These are phyloP conservation scores for Nomada flava DNA, from an alignment of 2,888 invertebrate genomes.

Conservation along the genomic window DNA sequence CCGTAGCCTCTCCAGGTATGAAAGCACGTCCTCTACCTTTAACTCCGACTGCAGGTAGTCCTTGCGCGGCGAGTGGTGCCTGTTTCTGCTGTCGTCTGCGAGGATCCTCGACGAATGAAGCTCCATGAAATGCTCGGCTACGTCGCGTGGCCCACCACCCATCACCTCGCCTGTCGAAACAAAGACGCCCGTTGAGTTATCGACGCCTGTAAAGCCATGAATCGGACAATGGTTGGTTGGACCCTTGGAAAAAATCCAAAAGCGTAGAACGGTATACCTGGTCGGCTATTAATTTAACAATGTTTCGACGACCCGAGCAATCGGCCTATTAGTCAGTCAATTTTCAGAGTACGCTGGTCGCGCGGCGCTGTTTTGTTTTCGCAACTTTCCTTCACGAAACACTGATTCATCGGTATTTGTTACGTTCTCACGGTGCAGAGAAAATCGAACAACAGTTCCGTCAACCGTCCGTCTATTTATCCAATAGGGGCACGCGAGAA, in stretches of 20 bases:
- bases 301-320: no score
- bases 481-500: no score
- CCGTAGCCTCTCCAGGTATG: conserved; percentile 80
- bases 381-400: no score
- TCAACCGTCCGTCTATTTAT: no score
- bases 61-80: conserved; percentile 77
- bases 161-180: conserved; percentile 78
- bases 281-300: no score
- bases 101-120: conserved; percentile 78
- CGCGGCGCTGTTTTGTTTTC: no score
- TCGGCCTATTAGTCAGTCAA: no score
- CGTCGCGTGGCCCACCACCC: conserved; percentile 80
- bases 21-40: conserved; percentile 79
- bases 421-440: no score
- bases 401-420: no score
- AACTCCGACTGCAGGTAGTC: conserved; percentile 78
- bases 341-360: no score
- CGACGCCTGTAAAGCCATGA: neutral
- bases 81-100: conserved; percentile 74
- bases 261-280: neutral
- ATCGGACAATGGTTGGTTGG: no score
- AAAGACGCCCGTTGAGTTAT: neutral
- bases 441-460: no score
- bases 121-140: conserved; percentile 82
- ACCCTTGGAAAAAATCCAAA: neutral